A percentile compares a stretch with the other conserved stretches of the same genome.
phyloP scores from a whole-genome alignment of 2,888 invertebrate genomes.

The Digitonthophagus gazella region DNA sequence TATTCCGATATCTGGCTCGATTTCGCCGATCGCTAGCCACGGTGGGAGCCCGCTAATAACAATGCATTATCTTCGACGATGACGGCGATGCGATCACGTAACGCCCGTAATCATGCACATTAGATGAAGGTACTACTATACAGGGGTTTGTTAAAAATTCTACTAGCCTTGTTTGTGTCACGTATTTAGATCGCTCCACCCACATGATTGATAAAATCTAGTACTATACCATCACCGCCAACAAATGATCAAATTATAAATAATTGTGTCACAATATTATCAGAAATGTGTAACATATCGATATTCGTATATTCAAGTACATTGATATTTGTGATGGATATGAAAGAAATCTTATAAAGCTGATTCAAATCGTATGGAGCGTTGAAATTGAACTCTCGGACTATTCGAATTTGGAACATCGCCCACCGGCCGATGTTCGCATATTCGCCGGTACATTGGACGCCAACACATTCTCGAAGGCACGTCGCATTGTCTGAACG shows the following conservation, averaged over 20 bases:
- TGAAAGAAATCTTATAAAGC: too few relatives aligned
- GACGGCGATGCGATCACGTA: background rate
- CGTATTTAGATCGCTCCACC: background rate
- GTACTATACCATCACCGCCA: too few relatives aligned
- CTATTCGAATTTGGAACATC: background rate
- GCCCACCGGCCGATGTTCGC: conserved; percentile 12
- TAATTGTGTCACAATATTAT: too few relatives aligned
- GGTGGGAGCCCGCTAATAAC: background rate
- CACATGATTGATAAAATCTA: too few relatives aligned
- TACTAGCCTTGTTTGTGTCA: background rate
- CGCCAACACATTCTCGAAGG: conserved; percentile 21
- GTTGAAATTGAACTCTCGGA: background rate
- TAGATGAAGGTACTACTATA: background rate
- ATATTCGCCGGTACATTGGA: conserved; percentile 31
- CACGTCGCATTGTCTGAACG: conserved; percentile 18
- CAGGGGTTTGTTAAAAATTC: background rate
- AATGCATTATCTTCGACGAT: background rate
- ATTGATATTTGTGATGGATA: too few relatives aligned
- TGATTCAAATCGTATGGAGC: background rate
- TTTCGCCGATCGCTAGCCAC: background rate
- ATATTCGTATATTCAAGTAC: too few relatives aligned
- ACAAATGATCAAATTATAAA: too few relatives aligned
- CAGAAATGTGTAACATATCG: too few relatives aligned
- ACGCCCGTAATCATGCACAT: background rate
- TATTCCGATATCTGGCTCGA: background rate